These are phyloP conservation scores for Ochotona princeps DNA, from an alignment of 2,113 vertebrate genomes.

Conservation along the genomic window DNA sequence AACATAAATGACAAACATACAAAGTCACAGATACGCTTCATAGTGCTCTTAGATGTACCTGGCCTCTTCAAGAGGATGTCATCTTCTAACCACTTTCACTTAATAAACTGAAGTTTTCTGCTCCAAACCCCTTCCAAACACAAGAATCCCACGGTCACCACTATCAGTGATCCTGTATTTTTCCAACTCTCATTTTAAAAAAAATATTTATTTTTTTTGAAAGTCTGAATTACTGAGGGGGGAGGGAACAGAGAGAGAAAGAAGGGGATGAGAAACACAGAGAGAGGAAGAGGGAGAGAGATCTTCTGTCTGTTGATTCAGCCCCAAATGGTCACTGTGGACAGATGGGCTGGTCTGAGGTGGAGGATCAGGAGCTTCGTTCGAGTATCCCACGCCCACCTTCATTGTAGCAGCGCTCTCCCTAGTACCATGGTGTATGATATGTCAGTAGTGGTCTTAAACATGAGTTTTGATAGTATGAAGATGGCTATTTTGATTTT, in stretches of 20 bases:
- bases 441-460: background rate
- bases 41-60: no score
- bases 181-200: no score
- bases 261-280: no score
- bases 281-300: no score
- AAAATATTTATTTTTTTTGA: no score
- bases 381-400: background rate
- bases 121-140: background rate
- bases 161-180: no score
- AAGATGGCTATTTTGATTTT: background rate
- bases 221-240: no score
- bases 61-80: background rate
- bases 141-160: background rate
- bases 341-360: no score
- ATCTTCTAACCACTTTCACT: background rate
- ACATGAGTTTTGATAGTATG: background rate
- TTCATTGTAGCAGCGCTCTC: background rate
- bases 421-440: background rate
- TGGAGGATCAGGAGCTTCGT: no score
- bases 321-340: no score
- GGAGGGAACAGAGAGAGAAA: no score
- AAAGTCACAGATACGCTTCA: background rate
- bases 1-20: background rate
- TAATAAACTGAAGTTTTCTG: background rate
- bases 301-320: no score